Percentiles rank a stretch among this genome's conserved stretches.
Conservation (phyloP, 2,797 vertebrate genomes). For the Melanotaenia parkinsoni region DNA sequence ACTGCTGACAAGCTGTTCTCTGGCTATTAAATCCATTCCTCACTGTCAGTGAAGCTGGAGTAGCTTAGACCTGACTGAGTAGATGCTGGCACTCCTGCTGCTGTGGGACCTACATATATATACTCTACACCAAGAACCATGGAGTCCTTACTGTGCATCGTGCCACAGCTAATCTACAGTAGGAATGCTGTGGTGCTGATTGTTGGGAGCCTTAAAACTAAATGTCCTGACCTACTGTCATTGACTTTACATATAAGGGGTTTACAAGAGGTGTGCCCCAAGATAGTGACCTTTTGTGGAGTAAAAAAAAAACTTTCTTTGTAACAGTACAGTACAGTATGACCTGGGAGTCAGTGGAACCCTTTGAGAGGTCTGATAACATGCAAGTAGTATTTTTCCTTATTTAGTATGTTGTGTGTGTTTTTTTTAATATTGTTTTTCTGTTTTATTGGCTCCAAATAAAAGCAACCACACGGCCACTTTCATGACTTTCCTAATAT, state of each 20-base stretch:
- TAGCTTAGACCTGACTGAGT: slow-evolving; percentile 75
- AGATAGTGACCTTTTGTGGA: neutral
- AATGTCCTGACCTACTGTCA: neutral
- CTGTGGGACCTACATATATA: slow-evolving; percentile 59
- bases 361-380: neutral
- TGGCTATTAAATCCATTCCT: slow-evolving; percentile 84
- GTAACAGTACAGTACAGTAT: neutral
- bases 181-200: slow-evolving; percentile 10
- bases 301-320: neutral
- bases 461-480: no score
- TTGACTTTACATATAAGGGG: neutral
- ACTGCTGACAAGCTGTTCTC: slow-evolving; percentile 82
- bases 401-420: no score
- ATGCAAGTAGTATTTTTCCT: neutral
- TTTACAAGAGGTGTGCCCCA: neutral
- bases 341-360: neutral
- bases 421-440: no score
- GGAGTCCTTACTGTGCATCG: slow-evolving; percentile 38
- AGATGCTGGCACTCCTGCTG: slow-evolving; percentile 60
- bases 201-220: slow-evolving; percentile 3
- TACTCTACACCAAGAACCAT: slow-evolving; percentile 34
- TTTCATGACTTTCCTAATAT: no score
- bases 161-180: slow-evolving; percentile 41
- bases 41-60: slow-evolving; percentile 76
- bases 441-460: no score